Percentiles rank a stretch among this genome's conserved stretches.
phyloP scores from a whole-genome alignment of 2,797 vertebrate genomes.

The Gallinago nigripennis region DNA sequence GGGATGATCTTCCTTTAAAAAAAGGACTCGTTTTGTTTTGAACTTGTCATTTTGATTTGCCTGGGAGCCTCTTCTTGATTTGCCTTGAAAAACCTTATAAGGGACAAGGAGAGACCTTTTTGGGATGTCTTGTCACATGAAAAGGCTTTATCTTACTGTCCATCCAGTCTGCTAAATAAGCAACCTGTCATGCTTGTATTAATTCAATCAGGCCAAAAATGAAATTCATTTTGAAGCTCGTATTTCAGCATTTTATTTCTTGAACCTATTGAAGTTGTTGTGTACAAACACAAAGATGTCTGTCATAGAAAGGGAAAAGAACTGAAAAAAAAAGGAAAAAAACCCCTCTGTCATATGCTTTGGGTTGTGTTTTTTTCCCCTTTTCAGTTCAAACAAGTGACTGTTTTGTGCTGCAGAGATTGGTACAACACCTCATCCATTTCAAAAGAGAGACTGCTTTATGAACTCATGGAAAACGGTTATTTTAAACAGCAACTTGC shows the following conservation, averaged over 20 bases:
- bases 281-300: neutral
- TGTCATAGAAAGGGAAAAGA: constrained; percentile 15
- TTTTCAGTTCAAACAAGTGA: constrained; percentile 55
- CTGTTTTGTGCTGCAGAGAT: constrained; percentile 39
- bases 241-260: constrained; percentile 17
- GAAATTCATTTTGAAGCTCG: constrained; percentile 21
- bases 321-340: neutral
- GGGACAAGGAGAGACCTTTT: constrained; percentile 7
- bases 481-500: constrained; percentile 64
- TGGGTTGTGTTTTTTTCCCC: neutral
- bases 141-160: constrained; percentile 9
- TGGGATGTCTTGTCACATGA: neutral
- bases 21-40: constrained; percentile 39
- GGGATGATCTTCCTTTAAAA: neutral
- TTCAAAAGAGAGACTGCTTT: constrained; percentile 54
- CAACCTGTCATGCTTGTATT: neutral
- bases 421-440: constrained; percentile 34
- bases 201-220: constrained; percentile 24
- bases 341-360: neutral
- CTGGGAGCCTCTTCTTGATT: constrained; percentile 31
- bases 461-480: constrained; percentile 53
- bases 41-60: constrained; percentile 60
- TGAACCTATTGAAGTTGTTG: constrained; percentile 17
- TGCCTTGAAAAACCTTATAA: neutral
- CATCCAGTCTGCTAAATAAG: constrained; percentile 19